Evolutionary conservation across 2,113 vertebrate genomes (phyloP).

Genomic region (Laterallus jamaicensis): DNA sequence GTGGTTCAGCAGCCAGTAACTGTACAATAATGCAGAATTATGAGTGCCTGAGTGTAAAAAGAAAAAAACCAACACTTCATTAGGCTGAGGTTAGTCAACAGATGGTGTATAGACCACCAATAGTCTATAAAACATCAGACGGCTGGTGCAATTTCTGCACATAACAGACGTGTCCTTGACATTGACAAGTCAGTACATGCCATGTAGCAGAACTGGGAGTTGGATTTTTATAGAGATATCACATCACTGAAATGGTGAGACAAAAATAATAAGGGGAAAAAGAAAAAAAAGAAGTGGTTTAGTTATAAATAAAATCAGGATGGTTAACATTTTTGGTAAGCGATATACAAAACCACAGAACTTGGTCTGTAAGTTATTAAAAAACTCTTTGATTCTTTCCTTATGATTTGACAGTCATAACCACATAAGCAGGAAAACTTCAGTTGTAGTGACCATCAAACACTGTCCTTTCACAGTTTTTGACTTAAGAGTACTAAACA

Average conservation of each 20-base stretch:
- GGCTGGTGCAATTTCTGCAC: slow-evolving; percentile 18
- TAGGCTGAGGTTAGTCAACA: slow-evolving; percentile 23
- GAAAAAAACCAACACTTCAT: background rate
- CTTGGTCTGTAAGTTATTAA: background rate
- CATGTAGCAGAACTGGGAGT: background rate
- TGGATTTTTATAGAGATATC: slow-evolving; percentile 45
- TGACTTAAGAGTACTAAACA: background rate
- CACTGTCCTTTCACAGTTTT: background rate
- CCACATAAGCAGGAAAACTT: background rate
- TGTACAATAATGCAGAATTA: background rate
- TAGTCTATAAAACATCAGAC: slow-evolving; percentile 13
- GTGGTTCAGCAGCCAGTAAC: background rate
- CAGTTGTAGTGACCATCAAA: background rate
- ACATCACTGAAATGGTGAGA: background rate
- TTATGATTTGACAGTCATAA: background rate
- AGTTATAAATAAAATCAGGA: slow-evolving; percentile 52
- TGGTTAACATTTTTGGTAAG: slow-evolving; percentile 23
- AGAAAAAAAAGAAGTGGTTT: background rate
- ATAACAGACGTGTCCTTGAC: slow-evolving; percentile 32
- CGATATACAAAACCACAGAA: background rate
- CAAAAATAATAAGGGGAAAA: background rate
- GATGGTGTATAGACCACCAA: slow-evolving; percentile 7
- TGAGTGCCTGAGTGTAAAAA: background rate
- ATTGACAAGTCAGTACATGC: slow-evolving; percentile 37
- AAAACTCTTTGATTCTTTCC: background rate